Conservation (phyloP, 2,888 invertebrate species). For the Pterobdella sp. region DNA sequence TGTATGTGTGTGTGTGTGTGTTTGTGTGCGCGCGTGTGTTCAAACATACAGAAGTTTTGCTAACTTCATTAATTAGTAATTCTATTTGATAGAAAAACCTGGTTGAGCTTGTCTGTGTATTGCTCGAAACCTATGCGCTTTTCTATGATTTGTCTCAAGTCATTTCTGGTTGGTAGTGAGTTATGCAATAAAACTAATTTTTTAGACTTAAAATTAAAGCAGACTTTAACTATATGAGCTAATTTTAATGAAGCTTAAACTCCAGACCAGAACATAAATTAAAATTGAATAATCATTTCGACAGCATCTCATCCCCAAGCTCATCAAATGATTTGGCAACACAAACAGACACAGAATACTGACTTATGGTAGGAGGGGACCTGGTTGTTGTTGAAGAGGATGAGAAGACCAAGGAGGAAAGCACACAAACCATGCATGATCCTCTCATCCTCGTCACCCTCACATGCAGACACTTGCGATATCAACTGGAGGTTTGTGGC, state of each 20-base stretch:
- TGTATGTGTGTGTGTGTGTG: constrained; percentile 59
- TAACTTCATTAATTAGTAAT: background rate
- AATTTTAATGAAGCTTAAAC: background rate
- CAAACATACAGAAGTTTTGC: background rate
- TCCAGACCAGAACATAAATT: background rate
- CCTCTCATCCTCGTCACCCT: constrained; percentile 82
- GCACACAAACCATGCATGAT: constrained; percentile 81
- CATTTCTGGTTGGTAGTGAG: constrained; percentile 53
- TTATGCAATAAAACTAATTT: background rate
- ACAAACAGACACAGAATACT: background rate
- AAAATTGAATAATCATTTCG: background rate
- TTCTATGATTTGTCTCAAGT: constrained; percentile 72
- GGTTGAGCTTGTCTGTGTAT: constrained; percentile 73
- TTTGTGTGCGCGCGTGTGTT: background rate
- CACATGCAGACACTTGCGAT: constrained; percentile 56
- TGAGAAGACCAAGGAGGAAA: constrained; percentile 82
- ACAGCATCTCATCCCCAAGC: background rate
- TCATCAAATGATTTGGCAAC: constrained; percentile 17
- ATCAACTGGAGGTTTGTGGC: constrained; percentile 44
- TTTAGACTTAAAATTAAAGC: constrained; percentile 3
- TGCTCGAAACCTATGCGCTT: constrained; percentile 79
- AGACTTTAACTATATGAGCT: background rate
- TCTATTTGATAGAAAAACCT: constrained; percentile 44
- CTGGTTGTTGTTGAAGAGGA: constrained; percentile 53
- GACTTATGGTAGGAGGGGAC: constrained; percentile 40